Evolutionary conservation across 2,797 vertebrate genomes (phyloP).

Genomic region (Muscicapa striata): DNA sequence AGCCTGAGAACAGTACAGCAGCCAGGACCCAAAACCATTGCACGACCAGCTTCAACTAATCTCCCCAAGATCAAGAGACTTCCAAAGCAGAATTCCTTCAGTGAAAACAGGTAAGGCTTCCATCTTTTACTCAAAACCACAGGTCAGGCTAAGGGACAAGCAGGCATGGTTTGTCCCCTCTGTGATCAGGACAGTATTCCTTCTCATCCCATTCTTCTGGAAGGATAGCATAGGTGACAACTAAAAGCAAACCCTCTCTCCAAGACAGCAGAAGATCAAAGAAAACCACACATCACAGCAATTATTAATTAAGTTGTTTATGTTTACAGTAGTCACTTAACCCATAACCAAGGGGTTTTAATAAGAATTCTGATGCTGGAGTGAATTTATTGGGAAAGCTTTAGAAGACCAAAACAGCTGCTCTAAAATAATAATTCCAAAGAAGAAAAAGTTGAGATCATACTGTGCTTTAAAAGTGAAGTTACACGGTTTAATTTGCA

Average conservation of each 20-base stretch:
- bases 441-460: background rate
- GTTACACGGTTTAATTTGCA: constrained; percentile 44
- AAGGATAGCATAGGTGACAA: background rate
- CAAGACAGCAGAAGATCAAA: background rate
- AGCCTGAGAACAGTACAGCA: background rate
- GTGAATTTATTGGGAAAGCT: constrained; percentile 12
- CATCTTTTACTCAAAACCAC: background rate
- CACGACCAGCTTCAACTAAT: background rate
- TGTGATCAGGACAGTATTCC: background rate
- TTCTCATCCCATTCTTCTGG: background rate
- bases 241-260: background rate
- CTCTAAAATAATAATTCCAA: background rate
- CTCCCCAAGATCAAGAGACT: background rate
- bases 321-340: background rate
- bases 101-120: background rate
- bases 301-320: constrained; percentile 3
- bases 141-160: background rate
- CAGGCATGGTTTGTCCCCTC: background rate
- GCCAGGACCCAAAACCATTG: background rate
- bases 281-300: background rate
- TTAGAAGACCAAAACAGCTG: background rate
- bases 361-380: background rate
- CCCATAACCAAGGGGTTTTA: background rate
- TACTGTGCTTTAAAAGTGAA: constrained; percentile 18
- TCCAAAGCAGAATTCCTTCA: background rate